Evolutionary conservation across 2,888 invertebrate genomes (phyloP).

Genomic region (Epirrhoe alternata): DNA sequence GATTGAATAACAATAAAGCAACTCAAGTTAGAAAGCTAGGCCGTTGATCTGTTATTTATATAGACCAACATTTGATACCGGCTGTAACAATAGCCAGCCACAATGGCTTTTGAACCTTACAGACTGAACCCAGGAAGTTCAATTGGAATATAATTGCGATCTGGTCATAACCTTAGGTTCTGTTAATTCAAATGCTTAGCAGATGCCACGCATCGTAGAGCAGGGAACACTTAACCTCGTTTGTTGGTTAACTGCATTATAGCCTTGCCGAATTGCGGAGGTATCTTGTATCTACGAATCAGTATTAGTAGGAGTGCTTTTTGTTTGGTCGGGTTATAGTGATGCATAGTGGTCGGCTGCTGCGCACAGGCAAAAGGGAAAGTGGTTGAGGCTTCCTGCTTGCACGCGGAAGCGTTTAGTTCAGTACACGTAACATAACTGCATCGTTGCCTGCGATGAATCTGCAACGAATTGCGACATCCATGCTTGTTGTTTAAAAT

Average conservation of each 20-base stretch:
- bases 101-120: slow-evolving; percentile 51
- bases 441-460: slow-evolving; percentile 55
- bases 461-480: slow-evolving; percentile 43
- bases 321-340: slow-evolving; percentile 66
- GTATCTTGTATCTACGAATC: slow-evolving; percentile 32
- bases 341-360: slow-evolving; percentile 76
- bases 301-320: slow-evolving; percentile 38
- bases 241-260: slow-evolving; percentile 79
- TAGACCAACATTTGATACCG: slow-evolving; percentile 55
- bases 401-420: slow-evolving; percentile 79
- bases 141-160: slow-evolving; percentile 43
- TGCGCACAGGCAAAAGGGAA: slow-evolving; percentile 83
- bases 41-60: slow-evolving; percentile 54
- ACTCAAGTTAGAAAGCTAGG: slow-evolving; percentile 58
- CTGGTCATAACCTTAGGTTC: slow-evolving; percentile 60
- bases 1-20: slow-evolving; percentile 52
- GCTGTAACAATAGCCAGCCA: slow-evolving; percentile 48
- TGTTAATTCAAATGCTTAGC: slow-evolving; percentile 68
- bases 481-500: background rate
- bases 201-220: slow-evolving; percentile 74
- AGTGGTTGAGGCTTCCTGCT: slow-evolving; percentile 81
- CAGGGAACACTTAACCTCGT: slow-evolving; percentile 77
- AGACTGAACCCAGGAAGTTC: slow-evolving; percentile 49
- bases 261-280: slow-evolving; percentile 55
- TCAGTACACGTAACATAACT: slow-evolving; percentile 75